Evolutionary conservation across 2,888 invertebrate genomes (phyloP).

Genomic region (Drosophila anomalata): DNA sequence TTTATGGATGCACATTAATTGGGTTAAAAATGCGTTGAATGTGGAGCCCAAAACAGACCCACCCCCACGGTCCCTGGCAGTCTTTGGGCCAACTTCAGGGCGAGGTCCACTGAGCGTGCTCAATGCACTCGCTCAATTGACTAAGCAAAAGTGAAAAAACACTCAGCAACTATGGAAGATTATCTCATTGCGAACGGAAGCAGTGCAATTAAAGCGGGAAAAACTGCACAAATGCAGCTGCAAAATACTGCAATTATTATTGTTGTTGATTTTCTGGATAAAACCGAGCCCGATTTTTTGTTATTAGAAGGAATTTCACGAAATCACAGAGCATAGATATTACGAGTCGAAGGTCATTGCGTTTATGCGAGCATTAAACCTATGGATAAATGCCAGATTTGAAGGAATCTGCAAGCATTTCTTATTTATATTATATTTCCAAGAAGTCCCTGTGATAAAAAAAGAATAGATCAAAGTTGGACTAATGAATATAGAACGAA

Average conservation of each 20-base stretch:
- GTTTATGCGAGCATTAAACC: too few species aligned
- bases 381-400: not conserved
- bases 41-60: too few species aligned
- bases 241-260: constrained; percentile 30
- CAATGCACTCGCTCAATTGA: constrained; percentile 47
- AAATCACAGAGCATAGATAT: constrained; percentile 14
- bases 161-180: constrained; percentile 52
- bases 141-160: constrained; percentile 18
- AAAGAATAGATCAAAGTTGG: not conserved
- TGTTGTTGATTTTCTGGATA: constrained; percentile 32
- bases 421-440: too few species aligned
- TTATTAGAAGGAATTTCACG: constrained; percentile 3
- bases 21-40: constrained; percentile 34
- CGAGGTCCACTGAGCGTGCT: constrained; percentile 43
- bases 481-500: constrained; percentile 11
- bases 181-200: constrained; percentile 81
- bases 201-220: constrained; percentile 77
- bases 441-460: too few species aligned
- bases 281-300: constrained; percentile 2
- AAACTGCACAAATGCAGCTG: constrained; percentile 9
- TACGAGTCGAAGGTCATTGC: constrained; percentile 22
- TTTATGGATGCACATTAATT: constrained; percentile 37
- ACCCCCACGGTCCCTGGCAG: too few species aligned
- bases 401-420: not conserved
- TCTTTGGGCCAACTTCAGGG: not conserved